A percentile compares a stretch with the other conserved stretches of the same genome.
Evolutionary conservation across 92 coral and sea anemone genomes (phyloP).

Genomic region (Parazoanthus atlanticus): DNA sequence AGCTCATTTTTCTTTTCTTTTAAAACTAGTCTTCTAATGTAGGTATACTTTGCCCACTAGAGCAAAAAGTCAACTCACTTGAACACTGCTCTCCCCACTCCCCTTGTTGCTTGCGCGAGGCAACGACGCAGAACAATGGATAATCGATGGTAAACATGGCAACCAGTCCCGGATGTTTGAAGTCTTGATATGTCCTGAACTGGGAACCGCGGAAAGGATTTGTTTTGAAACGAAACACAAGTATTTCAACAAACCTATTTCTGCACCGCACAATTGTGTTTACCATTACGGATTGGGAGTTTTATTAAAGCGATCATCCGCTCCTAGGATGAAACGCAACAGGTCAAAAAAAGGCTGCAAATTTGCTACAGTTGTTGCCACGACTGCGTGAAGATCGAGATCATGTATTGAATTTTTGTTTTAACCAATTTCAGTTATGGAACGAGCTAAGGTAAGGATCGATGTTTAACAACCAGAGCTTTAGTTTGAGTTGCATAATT

Average conservation of each 20-base stretch:
- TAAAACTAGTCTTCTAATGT: too few relatives aligned
- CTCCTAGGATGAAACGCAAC: constrained; percentile 26
- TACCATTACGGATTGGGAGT: not conserved
- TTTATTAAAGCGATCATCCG: not conserved
- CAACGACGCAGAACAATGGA: constrained; percentile 86
- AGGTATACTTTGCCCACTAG: too few relatives aligned
- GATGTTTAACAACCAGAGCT: not conserved
- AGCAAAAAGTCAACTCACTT: too few relatives aligned
- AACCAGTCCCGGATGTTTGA: constrained; percentile 86
- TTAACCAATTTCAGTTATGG: constrained; percentile 14
- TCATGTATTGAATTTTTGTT: not conserved
- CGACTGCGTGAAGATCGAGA: constrained; percentile 8
- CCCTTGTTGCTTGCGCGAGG: constrained; percentile 53
- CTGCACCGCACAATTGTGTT: not conserved
- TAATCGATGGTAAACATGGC: constrained; percentile 73
- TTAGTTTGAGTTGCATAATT: not conserved
- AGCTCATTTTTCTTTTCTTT: too few relatives aligned
- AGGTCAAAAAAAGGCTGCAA: not conserved
- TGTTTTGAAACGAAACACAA: constrained; percentile 45
- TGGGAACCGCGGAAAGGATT: not conserved
- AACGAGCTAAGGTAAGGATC: constrained; percentile 23
- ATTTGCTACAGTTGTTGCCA: constrained; percentile 5
- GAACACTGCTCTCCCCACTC: constrained; percentile 25
- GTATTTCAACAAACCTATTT: constrained; percentile 31
- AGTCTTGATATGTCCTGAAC: constrained; percentile 20